These are phyloP conservation scores for Lamproptera curius DNA, from an alignment of 2,888 invertebrate genomes.

Conservation along the genomic window DNA sequence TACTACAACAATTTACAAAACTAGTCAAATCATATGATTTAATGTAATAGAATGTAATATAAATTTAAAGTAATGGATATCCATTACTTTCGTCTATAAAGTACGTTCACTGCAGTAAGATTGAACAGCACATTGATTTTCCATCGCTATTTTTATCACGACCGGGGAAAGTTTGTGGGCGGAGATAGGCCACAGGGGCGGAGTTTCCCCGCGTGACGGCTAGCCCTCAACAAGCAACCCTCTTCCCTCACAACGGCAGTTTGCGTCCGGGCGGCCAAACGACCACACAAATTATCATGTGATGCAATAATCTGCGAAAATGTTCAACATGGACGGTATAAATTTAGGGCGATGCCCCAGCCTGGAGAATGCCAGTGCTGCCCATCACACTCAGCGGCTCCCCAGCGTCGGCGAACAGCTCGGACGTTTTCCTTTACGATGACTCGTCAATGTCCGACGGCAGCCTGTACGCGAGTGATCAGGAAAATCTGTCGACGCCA, in stretches of 20 bases:
- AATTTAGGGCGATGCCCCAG: slow-evolving; percentile 17
- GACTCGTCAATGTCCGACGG: slow-evolving; percentile 80
- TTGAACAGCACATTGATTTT: slow-evolving; percentile 11
- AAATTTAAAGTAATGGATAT: too few species aligned
- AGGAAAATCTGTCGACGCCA: slow-evolving; percentile 84
- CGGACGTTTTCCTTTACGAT: slow-evolving; percentile 85
- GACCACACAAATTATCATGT: slow-evolving; percentile 1
- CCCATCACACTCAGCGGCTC: slow-evolving; percentile 36
- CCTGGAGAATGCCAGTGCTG: slow-evolving; percentile 11
- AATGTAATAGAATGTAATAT: too few species aligned
- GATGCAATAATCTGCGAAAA: slow-evolving; percentile 2
- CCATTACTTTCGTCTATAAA: too few species aligned
- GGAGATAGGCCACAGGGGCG: slow-evolving; percentile 20
- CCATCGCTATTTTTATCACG: slow-evolving; percentile 5
- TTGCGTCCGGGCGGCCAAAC: slow-evolving; percentile 7
- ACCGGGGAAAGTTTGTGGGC: slow-evolving; percentile 12
- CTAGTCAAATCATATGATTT: too few species aligned
- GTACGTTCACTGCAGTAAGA: too few species aligned
- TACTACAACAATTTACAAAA: too few species aligned
- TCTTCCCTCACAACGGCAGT: slow-evolving; percentile 16
- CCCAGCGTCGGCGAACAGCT: slow-evolving; percentile 69
- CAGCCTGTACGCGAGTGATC: slow-evolving; percentile 87
- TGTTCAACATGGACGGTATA: slow-evolving; percentile 23
- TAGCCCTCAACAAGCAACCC: slow-evolving; percentile 22
- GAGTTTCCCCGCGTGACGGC: slow-evolving; percentile 12